Base-by-base conservation (phyloP, 1,140 invertebrate genomes). In the Formica selysi region DNA sequence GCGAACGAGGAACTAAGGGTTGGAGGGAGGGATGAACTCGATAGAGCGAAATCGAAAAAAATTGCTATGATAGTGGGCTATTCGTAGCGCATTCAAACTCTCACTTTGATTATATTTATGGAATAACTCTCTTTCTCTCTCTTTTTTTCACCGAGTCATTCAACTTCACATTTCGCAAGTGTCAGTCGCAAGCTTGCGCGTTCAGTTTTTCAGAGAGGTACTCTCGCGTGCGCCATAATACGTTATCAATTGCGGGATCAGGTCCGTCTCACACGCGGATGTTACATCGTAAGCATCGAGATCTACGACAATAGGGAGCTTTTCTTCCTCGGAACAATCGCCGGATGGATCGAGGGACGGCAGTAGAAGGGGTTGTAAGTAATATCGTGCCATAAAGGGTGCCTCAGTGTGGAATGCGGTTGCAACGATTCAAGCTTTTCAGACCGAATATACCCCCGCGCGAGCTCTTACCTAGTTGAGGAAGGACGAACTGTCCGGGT, bases 311-410 rank as follows among this genome's bases (percentile, higher is more conserved):
- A 81, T 73, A 73, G 68, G 38, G 29, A 32, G 36, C 36, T 73
- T 61, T 59, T 11, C 76, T 41, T 32, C 22, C 73, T 13, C 13
- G 48, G 44, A 41, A 48, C 79, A 68, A 83, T 83, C 38, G n/a
- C 19, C n/a, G 36, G 74, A 13, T 36, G 41, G 6, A 16, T 36
- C n/a, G 73, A 65, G 62, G 29, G 73, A 19, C 36, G 38, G 10
- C 3, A 11, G 10, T 44, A 44, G 26, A 44, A 38, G 19, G 41
- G 62, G 61, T 65, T 19, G 61, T 79, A 85, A 79, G 73, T 79
- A 79, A 85, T 85, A 85, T 79, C 62, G 44, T 85, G 48, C 44
- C 32, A 85, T 85, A 79, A 85, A 85, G 83, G 51, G 48, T 67
- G 44, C 59, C 29, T 64, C 44, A 79, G 73, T 29, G 32, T 22